Percentiles rank a stretch among this genome's conserved stretches.
These are phyloP conservation scores for Varecia variegata DNA, from an alignment of 2,797 vertebrate species.

Conservation along the genomic window DNA sequence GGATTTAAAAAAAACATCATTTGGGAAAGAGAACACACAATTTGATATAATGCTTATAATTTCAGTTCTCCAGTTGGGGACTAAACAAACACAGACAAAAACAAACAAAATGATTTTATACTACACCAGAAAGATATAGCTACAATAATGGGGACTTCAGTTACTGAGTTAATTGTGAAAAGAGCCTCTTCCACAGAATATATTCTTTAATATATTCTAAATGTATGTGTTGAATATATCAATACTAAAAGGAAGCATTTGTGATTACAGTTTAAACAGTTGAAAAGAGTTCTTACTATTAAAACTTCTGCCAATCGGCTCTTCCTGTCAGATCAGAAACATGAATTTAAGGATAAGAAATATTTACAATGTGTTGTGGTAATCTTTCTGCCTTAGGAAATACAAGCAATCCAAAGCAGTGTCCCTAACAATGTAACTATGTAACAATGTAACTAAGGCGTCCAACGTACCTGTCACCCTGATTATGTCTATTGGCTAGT, in stretches of 20 bases:
- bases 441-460: too few relatives aligned
- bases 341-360: neutral
- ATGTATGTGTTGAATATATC: neutral
- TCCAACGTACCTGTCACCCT: conserved; percentile 92
- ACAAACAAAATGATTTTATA: neutral
- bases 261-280: neutral
- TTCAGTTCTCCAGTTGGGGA: neutral
- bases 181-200: neutral
- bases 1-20: conserved; percentile 8
- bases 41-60: neutral
- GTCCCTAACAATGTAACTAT: neutral
- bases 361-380: neutral
- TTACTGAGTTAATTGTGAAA: neutral
- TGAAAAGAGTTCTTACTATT: neutral
- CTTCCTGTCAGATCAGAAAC: neutral
- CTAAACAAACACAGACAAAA: conserved; percentile 35
- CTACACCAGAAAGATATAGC: neutral
- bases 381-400: conserved; percentile 28
- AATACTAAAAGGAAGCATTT: conserved; percentile 13
- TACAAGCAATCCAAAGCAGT: neutral
- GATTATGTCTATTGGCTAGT: conserved; percentile 93
- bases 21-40: conserved; percentile 3
- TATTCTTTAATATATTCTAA: neutral
- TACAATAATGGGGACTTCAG: neutral
- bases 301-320: neutral